Conservation (phyloP, 1,140 invertebrate species). For the Drosophila kepulauana region DNA sequence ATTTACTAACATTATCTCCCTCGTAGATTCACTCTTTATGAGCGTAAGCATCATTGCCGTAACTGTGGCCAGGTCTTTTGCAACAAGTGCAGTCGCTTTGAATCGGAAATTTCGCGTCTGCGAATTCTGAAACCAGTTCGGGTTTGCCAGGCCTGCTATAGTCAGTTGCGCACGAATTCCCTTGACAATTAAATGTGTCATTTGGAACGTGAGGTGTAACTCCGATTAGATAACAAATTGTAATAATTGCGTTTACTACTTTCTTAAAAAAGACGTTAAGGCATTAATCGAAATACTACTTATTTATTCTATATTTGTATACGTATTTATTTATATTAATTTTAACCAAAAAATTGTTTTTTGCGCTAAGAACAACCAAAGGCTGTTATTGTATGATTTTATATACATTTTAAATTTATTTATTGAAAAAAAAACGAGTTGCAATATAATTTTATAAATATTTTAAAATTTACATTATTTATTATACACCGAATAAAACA, state of each 20-base stretch:
- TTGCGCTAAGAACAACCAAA: slow-evolving; percentile 68
- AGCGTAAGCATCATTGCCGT: slow-evolving; percentile 98
- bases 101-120: slow-evolving; percentile 96
- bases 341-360: slow-evolving; percentile 59
- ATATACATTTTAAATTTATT: slow-evolving; percentile 55
- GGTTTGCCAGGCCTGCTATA: slow-evolving; percentile 95
- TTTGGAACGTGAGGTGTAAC: slow-evolving; percentile 7
- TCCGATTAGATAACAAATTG: slow-evolving; percentile 17
- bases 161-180: slow-evolving; percentile 71
- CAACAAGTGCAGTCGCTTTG: slow-evolving; percentile 97
- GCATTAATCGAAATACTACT: slow-evolving; percentile 52
- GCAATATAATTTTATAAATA: slow-evolving; percentile 74
- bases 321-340: slow-evolving; percentile 47
- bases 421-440: slow-evolving; percentile 50
- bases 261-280: slow-evolving; percentile 48
- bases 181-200: slow-evolving; percentile 66
- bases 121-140: slow-evolving; percentile 95
- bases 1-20: background rate
- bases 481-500: slow-evolving; percentile 56
- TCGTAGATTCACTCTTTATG: slow-evolving; percentile 94
- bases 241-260: slow-evolving; percentile 39
- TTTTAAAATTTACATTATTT: slow-evolving; percentile 59
- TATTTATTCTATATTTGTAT: slow-evolving; percentile 44
- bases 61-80: slow-evolving; percentile 99
- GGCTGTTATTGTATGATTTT: slow-evolving; percentile 79